Evolutionary conservation across 1,140 invertebrate species (phyloP).

Genomic region (Brachionus manjavacas): DNA sequence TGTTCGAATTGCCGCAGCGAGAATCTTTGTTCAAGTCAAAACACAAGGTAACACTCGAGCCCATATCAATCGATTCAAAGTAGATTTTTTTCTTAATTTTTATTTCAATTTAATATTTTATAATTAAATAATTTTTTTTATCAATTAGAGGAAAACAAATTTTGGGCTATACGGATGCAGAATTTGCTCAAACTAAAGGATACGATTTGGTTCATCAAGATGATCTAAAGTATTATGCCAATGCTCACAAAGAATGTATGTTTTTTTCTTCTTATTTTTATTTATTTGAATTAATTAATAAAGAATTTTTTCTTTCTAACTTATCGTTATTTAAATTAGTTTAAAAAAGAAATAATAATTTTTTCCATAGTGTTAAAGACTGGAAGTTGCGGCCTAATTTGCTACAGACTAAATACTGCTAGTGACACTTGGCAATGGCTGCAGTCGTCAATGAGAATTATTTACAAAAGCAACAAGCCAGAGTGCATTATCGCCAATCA

Average conservation of each 20-base stretch:
- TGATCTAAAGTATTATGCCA: constrained; percentile 92
- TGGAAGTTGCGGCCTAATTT: constrained; percentile 93
- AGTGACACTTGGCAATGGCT: constrained; percentile 86
- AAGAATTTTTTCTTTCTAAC: no score
- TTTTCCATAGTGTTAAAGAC: constrained; percentile 84
- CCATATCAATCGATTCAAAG: constrained; percentile 95
- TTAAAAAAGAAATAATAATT: neutral
- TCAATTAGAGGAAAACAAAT: constrained; percentile 80
- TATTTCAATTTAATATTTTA: neutral
- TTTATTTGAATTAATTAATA: no score
- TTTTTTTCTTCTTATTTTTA: no score
- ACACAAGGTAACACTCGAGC: constrained; percentile 89
- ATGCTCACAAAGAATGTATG: constrained; percentile 97
- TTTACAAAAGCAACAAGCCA: constrained; percentile 98
- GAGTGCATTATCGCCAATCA: constrained; percentile 98
- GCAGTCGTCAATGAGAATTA: constrained; percentile 88
- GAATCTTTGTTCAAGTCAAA: constrained; percentile 98
- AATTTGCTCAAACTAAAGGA: constrained; percentile 82
- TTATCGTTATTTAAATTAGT: neutral
- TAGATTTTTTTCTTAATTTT: constrained; percentile 49
- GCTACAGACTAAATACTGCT: constrained; percentile 89
- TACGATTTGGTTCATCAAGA: constrained; percentile 96
- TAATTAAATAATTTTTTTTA: constrained; percentile 45
- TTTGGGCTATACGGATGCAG: constrained; percentile 83
- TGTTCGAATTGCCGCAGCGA: constrained; percentile 62